Evolutionary conservation across 2,888 invertebrate genomes (phyloP), one percentile per base, ranked within the genome.

Genomic region (Stenoptilia bipunctidactyla): DNA sequence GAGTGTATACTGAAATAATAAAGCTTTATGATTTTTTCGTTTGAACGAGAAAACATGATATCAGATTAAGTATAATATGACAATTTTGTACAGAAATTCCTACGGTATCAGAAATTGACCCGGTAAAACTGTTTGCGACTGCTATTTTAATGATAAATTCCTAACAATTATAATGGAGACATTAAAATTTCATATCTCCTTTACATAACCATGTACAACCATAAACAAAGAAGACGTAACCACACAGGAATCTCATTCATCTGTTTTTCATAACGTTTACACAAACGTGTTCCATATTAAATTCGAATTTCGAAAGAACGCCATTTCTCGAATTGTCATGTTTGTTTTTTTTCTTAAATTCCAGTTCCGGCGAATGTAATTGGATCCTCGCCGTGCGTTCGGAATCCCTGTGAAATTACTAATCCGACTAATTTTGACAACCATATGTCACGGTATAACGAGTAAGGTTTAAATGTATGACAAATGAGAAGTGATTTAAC

Each of bases 341-440:
- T 75, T 70, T 70, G 58, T 69, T 67, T 74, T 77, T 76, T 69
- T 67, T 66, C 59, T 56, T 20, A 20, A 20, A 20, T 20, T 20
- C 20, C 52, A 64, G 75, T 72, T 76, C 70, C 72, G 66, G 66
- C 56, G 67, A 53, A 47, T 60, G 69, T 82, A 82, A 83, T 82
- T 82, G 79, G 80, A 80, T 70, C 58, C 80, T 63, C 61, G 65
- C 54, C 53, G 65, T 59, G 62, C 71, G 59, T 77, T 79, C 76
- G 80, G 59, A 64, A 9, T 15, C 10, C 9, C 61, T 58, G 61
- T 62, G 72, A 80, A 82, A 83, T 82, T 74, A 80, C 79, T 82
- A 83, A 83, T 82, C 80, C 74, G 68, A 67, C 79, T 82, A 82
- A 82, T 82, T 82, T 71, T 79, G 82, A 80, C 82, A 79, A 71